phyloP scores from a whole-genome alignment of 2,113 vertebrate genomes.

The Hippocampus barbouri region DNA sequence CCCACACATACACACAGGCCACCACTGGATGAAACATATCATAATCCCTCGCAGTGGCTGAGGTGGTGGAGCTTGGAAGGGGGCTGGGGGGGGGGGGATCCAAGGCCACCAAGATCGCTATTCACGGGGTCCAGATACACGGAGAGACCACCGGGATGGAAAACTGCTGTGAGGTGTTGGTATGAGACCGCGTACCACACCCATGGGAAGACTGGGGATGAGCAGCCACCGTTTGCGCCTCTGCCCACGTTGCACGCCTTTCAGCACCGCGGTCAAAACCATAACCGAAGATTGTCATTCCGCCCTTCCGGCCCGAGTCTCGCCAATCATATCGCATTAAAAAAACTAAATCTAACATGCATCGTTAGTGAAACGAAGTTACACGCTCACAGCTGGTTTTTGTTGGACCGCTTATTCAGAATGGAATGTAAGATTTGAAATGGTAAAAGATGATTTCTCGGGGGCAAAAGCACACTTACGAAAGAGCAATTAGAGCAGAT shows the following conservation, averaged over 20 bases:
- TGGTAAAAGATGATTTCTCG: neutral
- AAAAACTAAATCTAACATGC: neutral
- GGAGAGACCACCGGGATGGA: conserved; percentile 61
- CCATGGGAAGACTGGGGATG: conserved; percentile 49
- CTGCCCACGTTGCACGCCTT: neutral
- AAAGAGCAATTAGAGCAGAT: neutral
- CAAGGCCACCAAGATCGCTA: conserved; percentile 68
- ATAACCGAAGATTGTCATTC: neutral
- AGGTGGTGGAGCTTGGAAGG: neutral
- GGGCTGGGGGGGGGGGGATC: conserved; percentile 22
- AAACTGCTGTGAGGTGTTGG: conserved; percentile 61
- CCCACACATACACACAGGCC: conserved; percentile 10
- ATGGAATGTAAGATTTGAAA: neutral
- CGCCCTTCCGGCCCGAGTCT: neutral
- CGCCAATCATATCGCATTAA: neutral
- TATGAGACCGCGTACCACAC: conserved; percentile 54
- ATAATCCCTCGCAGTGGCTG: conserved; percentile 54
- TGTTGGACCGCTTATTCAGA: neutral
- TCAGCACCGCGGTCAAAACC: neutral
- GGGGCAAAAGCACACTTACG: neutral
- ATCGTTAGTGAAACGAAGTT: neutral
- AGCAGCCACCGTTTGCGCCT: neutral
- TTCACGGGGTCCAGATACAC: conserved; percentile 50
- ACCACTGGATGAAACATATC: conserved; percentile 56
- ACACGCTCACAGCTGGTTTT: neutral